Percentiles rank a stretch among this genome's conserved stretches.
Evolutionary conservation across 2,113 vertebrate species (phyloP).

Genomic region (Percina caprodes): DNA sequence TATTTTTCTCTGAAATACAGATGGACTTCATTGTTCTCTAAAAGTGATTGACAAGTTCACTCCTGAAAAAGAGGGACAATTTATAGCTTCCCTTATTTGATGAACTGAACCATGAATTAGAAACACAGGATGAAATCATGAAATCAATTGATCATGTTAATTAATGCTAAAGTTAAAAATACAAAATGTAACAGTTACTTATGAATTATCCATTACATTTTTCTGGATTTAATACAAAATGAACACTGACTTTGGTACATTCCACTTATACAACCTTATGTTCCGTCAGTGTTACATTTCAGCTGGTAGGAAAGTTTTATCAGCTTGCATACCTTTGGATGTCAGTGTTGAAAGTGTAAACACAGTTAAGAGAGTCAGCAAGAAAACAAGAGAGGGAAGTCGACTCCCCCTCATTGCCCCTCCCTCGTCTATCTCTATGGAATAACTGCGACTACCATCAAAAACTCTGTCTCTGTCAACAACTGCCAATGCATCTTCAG

Average conservation of each 20-base stretch:
- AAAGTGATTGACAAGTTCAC: conserved; percentile 25
- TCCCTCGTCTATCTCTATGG: conserved; percentile 71
- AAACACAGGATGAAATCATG: conserved; percentile 13
- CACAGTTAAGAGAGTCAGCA: conserved; percentile 78
- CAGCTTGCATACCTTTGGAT: conserved; percentile 60
- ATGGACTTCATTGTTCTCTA: conserved; percentile 22
- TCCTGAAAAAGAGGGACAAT: not conserved
- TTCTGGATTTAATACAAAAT: conserved; percentile 18
- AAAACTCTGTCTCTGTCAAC: conserved; percentile 84
- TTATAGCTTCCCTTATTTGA: conserved; percentile 9
- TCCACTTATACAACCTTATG: not conserved
- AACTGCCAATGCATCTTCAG: conserved; percentile 83
- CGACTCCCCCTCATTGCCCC: conserved; percentile 63
- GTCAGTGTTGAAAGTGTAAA: conserved; percentile 78
- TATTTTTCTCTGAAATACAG: conserved; percentile 29
- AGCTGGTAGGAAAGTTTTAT: conserved; percentile 69
- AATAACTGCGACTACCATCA: conserved; percentile 79
- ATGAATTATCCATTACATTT: not conserved
- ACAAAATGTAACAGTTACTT: not conserved
- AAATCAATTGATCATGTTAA: not conserved
- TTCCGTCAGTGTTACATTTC: conserved; percentile 24
- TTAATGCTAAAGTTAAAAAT: not conserved
- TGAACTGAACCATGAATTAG: not conserved
- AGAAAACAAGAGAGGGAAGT: conserved; percentile 73
- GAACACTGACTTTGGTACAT: too few species aligned